phyloP scores from a whole-genome alignment of 1,140 invertebrate genomes.

The Ooceraea biroi region DNA sequence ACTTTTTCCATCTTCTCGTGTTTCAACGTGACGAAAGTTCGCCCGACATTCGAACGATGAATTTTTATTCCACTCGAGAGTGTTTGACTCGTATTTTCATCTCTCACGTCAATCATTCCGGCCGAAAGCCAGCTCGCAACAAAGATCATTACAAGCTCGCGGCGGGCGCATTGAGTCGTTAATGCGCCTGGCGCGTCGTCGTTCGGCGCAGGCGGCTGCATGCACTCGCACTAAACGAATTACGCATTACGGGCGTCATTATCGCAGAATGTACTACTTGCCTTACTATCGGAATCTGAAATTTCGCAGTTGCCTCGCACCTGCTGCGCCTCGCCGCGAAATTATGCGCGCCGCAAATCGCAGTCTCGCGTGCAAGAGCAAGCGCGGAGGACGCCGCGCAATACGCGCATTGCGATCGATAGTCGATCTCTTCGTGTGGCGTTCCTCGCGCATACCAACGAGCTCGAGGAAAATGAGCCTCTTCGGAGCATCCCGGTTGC shows the following conservation, averaged over 20 bases:
- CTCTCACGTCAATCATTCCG: background rate
- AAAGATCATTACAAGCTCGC: conserved; percentile 53
- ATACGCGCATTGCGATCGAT: conserved; percentile 64
- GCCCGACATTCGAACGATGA: background rate
- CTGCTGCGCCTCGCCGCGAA: conserved; percentile 66
- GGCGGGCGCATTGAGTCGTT: conserved; percentile 49
- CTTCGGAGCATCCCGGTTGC: background rate
- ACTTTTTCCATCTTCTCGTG: too few species aligned
- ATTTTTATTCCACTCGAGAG: background rate
- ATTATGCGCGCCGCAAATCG: conserved; percentile 75
- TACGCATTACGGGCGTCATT: conserved; percentile 71
- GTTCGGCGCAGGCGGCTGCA: conserved; percentile 15
- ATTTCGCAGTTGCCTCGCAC: conserved; percentile 74
- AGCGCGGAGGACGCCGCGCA: background rate
- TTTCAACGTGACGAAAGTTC: background rate
- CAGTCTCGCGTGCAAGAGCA: conserved; percentile 70
- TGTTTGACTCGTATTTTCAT: background rate
- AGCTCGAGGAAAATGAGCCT: conserved; percentile 68
- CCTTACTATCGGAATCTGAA: conserved; percentile 74
- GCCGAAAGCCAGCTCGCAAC: conserved; percentile 22
- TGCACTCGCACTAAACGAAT: conserved; percentile 63
- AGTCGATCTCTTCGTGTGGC: conserved; percentile 70
- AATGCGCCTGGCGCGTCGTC: conserved; percentile 5
- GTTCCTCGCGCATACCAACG: conserved; percentile 71
- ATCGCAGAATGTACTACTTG: conserved; percentile 61